Evolutionary conservation across 2,888 invertebrate species (phyloP).

Genomic region (Watsonalla cultraria): DNA sequence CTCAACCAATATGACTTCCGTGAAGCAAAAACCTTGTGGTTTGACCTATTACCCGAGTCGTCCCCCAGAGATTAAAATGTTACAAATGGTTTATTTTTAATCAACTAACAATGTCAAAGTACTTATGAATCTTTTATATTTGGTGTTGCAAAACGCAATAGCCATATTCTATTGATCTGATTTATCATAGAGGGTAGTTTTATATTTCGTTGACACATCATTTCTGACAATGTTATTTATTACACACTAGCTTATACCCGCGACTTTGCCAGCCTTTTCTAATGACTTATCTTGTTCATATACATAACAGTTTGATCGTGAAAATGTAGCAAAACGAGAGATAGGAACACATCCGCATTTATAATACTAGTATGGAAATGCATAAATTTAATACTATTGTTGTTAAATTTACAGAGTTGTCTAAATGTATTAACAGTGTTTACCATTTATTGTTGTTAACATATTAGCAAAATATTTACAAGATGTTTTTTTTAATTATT

Average conservation of each 20-base stretch:
- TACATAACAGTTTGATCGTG: too few species aligned
- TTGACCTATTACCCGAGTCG: conserved; percentile 81
- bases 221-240: conserved; percentile 8
- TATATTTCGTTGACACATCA: conserved; percentile 5
- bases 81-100: conserved; percentile 6
- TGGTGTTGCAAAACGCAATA: conserved; percentile 17
- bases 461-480: conserved; percentile 9
- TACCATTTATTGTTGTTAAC: conserved; percentile 4
- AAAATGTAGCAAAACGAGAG: too few species aligned
- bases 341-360: too few species aligned
- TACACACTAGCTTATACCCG: too few species aligned
- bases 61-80: conserved; percentile 50
- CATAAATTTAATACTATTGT: too few species aligned
- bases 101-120: conserved; percentile 17
- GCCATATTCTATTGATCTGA: conserved; percentile 28
- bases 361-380: too few species aligned
- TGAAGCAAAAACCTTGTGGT: conserved; percentile 86
- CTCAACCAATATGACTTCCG: conserved; percentile 83
- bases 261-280: too few species aligned
- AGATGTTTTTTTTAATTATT: conserved; percentile 6
- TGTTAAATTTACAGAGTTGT: too few species aligned
- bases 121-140: conserved; percentile 36
- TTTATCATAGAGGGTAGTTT: conserved; percentile 3
- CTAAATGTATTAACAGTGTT: too few species aligned
- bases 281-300: too few species aligned